Conservation (phyloP, 2,888 invertebrate species). For the Calliphora vomitoria region DNA sequence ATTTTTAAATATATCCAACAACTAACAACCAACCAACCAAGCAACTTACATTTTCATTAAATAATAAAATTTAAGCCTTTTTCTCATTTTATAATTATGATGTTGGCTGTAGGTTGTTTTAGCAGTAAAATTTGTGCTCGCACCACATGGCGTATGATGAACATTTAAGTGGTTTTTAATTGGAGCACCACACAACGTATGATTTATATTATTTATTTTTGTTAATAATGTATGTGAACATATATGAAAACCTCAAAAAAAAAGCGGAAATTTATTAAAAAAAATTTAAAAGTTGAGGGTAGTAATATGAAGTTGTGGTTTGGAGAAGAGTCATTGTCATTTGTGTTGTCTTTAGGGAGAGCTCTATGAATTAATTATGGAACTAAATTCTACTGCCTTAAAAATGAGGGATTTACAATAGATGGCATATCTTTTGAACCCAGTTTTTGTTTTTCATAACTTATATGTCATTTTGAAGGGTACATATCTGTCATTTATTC, state of each 20-base stretch:
- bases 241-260: slow-evolving; percentile 7
- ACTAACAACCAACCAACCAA: too few species aligned
- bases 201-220: slow-evolving; percentile 48
- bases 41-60: slow-evolving; percentile 1
- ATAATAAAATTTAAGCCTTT: neutral
- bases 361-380: too few species aligned
- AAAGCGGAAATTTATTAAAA: neutral
- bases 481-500: too few species aligned
- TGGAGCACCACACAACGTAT: slow-evolving; percentile 30
- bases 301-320: neutral
- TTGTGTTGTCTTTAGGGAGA: too few species aligned
- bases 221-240: slow-evolving; percentile 13
- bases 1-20: neutral
- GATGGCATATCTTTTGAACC: too few species aligned
- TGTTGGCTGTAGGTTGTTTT: neutral
- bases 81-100: slow-evolving; percentile 15
- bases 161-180: slow-evolving; percentile 54
- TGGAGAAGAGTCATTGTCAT: neutral
- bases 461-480: too few species aligned
- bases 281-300: neutral
- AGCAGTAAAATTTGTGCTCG: slow-evolving; percentile 1
- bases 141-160: slow-evolving; percentile 51
- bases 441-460: too few species aligned
- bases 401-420: too few species aligned
- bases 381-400: too few species aligned